A percentile compares a stretch with the other conserved stretches of the same genome.
Evolutionary conservation across 2,888 invertebrate genomes (phyloP).

Genomic region (Schizaphis graminum): DNA sequence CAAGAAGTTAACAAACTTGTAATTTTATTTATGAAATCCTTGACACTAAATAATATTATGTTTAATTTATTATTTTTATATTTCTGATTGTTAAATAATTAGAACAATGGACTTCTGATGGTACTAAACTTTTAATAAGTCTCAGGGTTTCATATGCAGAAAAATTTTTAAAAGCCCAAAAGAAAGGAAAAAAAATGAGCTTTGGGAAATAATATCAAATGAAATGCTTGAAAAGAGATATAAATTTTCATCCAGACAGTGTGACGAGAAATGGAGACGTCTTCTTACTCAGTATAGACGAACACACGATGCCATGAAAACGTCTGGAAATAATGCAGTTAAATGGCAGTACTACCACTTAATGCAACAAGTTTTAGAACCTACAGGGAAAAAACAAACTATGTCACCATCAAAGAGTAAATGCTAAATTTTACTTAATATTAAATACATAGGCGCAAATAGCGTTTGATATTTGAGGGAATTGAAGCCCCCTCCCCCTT

Average conservation of each 20-base stretch:
- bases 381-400: background rate
- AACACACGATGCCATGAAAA: background rate
- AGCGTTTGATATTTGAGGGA: too few relatives aligned
- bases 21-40: too few relatives aligned
- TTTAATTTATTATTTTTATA: too few relatives aligned
- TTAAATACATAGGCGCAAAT: too few relatives aligned
- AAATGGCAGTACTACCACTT: background rate
- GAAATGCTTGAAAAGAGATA: background rate
- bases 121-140: background rate
- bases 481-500: too few relatives aligned
- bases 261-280: background rate
- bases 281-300: background rate
- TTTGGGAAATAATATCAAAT: background rate
- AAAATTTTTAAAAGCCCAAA: background rate
- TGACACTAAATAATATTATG: too few relatives aligned
- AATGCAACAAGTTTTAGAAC: background rate
- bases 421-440: background rate
- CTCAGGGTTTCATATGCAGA: background rate
- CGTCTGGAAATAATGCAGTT: background rate
- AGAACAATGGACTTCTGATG: too few relatives aligned
- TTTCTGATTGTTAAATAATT: too few relatives aligned
- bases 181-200: background rate
- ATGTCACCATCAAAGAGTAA: background rate
- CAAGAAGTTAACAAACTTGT: too few relatives aligned
- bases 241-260: background rate